Base-by-base conservation (phyloP, 2,888 invertebrate genomes). In the Copidosoma aretas region DNA sequence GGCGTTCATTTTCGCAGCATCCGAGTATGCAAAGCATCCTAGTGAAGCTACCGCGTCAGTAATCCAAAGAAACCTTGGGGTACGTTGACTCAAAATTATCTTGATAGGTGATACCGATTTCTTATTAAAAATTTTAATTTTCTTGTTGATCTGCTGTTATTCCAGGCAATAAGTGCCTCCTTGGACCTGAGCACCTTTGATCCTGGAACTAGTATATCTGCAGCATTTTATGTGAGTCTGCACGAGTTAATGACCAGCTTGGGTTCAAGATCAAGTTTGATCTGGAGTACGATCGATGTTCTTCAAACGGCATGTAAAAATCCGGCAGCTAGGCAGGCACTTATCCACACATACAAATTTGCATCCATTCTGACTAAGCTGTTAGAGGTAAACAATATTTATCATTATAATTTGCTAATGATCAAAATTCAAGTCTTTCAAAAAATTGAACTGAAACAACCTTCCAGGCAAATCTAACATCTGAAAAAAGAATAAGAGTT, bases 301-400 rank as follows among this genome's bases (percentile, higher is more conserved):
- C 81, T 91, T 39, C 85, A 88, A 22, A 86, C 88, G 65, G 89
- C 89, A 4, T 88, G 89, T 72, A 87, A 87, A 70, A 91, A 91
- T 77, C 84, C 88, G 0, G 86, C 86, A 59, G 89, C 91, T 0
- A 85, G 89, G 73, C 85, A 88, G 77, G 88, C 89, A 1, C 84
- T 92, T 0, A 89, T 90, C 41, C 89, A 91, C 75, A 91, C 89
- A 0, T 91, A 90, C 77, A 90, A 91, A 78, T 91, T 91, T 80
- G 85, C 90, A 79, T 91, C 91, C 25, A 86, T 89, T 68, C 79
- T 92, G 57, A 86, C 90, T 1, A 84, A 88, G 73, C 78, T 91
- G 41, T 81, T 91, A 56, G 86, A 88, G 51, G 87, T 89, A 76
- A 82, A 39, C 61, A 24, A 21, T 12, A 51, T 8, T 43, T 17